Conservation (phyloP, 2,888 invertebrate genomes). For the Gari tellinella region DNA sequence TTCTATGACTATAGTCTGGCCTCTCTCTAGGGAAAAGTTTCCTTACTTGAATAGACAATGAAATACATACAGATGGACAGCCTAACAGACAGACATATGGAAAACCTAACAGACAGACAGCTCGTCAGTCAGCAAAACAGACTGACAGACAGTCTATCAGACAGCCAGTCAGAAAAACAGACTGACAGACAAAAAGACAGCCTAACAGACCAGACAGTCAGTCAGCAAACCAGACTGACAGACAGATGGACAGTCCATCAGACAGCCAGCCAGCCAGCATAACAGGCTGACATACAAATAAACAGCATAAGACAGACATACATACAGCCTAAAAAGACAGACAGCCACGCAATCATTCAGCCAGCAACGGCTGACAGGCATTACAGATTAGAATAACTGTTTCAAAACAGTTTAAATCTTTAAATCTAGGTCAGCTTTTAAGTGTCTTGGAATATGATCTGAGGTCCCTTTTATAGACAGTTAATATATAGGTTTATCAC, state of each 20-base stretch:
- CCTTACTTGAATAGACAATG: too few relatives aligned
- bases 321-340: not conserved
- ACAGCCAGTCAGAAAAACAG: too few relatives aligned
- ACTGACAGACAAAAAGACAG: too few relatives aligned
- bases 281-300: not conserved
- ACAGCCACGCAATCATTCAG: not conserved
- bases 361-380: too few relatives aligned
- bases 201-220: not conserved
- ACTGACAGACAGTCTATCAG: not conserved
- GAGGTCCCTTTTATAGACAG: too few relatives aligned
- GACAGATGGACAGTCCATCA: not conserved
- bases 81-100: not conserved
- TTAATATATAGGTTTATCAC: too few relatives aligned
- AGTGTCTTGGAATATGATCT: too few relatives aligned
- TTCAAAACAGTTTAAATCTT: too few relatives aligned
- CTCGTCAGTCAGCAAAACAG: not conserved
- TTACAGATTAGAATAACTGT: too few relatives aligned
- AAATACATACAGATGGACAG: not conserved
- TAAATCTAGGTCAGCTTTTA: too few relatives aligned
- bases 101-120: not conserved
- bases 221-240: not conserved
- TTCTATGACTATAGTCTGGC: too few relatives aligned
- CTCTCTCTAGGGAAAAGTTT: too few relatives aligned
- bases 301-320: not conserved
- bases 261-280: not conserved